phyloP scores from a whole-genome alignment of 2,888 invertebrate species.

The Microchrysa polita region DNA sequence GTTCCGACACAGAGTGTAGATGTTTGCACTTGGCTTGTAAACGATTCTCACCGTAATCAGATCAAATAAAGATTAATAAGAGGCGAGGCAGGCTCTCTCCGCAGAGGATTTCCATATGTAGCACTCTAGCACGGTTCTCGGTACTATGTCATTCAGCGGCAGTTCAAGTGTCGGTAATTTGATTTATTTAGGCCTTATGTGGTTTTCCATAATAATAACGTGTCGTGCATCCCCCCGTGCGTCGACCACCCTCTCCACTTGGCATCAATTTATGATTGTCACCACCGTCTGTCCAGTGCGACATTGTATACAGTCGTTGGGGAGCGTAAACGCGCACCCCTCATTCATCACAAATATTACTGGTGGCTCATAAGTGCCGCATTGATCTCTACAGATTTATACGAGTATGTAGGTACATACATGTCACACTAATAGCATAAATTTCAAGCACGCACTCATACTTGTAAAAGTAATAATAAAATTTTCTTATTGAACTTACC shows the following conservation, averaged over 20 bases:
- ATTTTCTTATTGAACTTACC: conserved; percentile 56
- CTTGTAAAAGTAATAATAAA: conserved; percentile 24
- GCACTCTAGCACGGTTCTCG: neutral
- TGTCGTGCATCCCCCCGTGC: too few species aligned
- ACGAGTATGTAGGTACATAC: neutral
- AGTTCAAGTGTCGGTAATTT: conserved; percentile 49
- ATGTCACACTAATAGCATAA: neutral
- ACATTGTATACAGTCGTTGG: conserved; percentile 14
- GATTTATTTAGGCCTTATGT: conserved; percentile 46
- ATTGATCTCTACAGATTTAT: neutral
- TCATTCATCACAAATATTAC: neutral
- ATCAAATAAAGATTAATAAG: conserved; percentile 51
- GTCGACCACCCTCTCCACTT: neutral
- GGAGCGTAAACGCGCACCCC: conserved; percentile 7
- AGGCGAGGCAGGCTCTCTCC: conserved; percentile 36
- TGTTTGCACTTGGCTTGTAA: conserved; percentile 40
- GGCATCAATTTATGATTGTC: conserved; percentile 26
- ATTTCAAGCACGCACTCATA: conserved; percentile 6
- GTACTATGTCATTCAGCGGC: conserved; percentile 22
- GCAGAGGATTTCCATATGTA: too few species aligned
- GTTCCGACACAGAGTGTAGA: neutral
- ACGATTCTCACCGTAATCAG: conserved; percentile 51
- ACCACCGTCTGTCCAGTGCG: conserved; percentile 20
- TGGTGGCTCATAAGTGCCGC: neutral
- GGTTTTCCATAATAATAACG: conserved; percentile 4